Base-by-base conservation (phyloP, 2,797 vertebrate genomes). In the Spinibarbus caldwelli region DNA sequence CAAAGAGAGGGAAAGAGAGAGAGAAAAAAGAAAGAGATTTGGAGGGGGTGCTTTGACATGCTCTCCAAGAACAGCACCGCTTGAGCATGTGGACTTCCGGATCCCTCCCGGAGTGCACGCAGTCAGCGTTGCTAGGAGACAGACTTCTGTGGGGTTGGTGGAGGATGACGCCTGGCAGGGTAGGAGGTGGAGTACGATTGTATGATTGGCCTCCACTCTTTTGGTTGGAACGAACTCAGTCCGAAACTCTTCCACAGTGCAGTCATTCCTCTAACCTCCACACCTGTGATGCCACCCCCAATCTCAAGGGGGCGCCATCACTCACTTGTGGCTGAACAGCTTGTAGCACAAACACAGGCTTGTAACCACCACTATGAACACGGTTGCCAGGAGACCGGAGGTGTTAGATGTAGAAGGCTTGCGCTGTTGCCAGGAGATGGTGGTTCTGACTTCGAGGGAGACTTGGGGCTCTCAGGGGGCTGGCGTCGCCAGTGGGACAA, bases 41-140 rank as follows among this genome's bases (percentile, higher is more conserved):
- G 49, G 81, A 87, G 88, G 87, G 87, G 45, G 67, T 83, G 92
- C 90, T 91, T 91, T 92, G 92, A 95, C 89, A 94, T 93, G 93
- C 93, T 92, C 94, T 95, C 93, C 94, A 94, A 94, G 94, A 96
- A 95, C 93, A 88, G 92, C 92, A 90, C 89, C 91, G 92, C 93
- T 93, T 92, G 93, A 95, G 94, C 87, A 89, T 89, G 91, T 89
- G 94, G 94, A 95, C 94, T 95, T 94, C 94, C 94, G 93, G 93
- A 94, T 94, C 94, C 93, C 94, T 94, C 94, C 92, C 91, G 94
- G 94, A 95, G 94, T 92, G 93, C 93, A 95, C 92, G 91, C 91
- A 89, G 90, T 89, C 86, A 66, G 91, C 86, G 94, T 95, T 95
- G 95, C 95, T 96, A 94, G 93, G 95, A 93, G 93, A 95, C 93